These are phyloP conservation scores for Drosophila anomalata DNA, from an alignment of 2,888 invertebrate genomes.

Conservation along the genomic window DNA sequence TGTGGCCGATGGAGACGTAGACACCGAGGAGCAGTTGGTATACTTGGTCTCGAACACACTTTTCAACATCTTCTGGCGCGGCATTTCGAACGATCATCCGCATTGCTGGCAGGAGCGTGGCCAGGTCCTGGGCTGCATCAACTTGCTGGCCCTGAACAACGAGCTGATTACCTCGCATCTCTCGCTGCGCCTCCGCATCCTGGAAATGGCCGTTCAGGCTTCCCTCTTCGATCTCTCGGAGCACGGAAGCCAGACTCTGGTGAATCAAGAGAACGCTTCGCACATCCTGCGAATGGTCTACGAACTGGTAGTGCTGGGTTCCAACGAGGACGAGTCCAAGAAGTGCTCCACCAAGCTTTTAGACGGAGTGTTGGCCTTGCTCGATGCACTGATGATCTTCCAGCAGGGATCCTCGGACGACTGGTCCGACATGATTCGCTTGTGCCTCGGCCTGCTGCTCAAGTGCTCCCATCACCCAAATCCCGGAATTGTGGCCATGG, in stretches of 20 bases:
- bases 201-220: conserved; percentile 87
- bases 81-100: conserved; percentile 85
- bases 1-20: conserved; percentile 81
- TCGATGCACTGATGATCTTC: conserved; percentile 86
- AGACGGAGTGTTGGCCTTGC: conserved; percentile 85
- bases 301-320: conserved; percentile 86
- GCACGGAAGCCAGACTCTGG: conserved; percentile 83
- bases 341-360: conserved; percentile 85
- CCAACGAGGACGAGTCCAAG: conserved; percentile 85
- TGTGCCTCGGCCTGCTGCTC: conserved; percentile 84
- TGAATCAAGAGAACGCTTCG: conserved; percentile 85
- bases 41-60: conserved; percentile 86
- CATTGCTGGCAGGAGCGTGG: conserved; percentile 87
- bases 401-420: conserved; percentile 85
- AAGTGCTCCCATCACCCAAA: conserved; percentile 84
- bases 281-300: conserved; percentile 86
- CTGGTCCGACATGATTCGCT: conserved; percentile 86
- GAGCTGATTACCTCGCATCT: conserved; percentile 85
- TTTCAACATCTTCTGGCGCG: conserved; percentile 87
- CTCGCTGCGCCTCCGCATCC: conserved; percentile 85
- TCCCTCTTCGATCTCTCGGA: conserved; percentile 86
- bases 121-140: conserved; percentile 86
- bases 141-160: conserved; percentile 85
- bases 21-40: conserved; percentile 86
- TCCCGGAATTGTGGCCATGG: conserved; percentile 86